Evolutionary conservation across 2,888 invertebrate genomes (phyloP), one percentile per base, ranked within the genome.

Genomic region (Germaria angustata): DNA sequence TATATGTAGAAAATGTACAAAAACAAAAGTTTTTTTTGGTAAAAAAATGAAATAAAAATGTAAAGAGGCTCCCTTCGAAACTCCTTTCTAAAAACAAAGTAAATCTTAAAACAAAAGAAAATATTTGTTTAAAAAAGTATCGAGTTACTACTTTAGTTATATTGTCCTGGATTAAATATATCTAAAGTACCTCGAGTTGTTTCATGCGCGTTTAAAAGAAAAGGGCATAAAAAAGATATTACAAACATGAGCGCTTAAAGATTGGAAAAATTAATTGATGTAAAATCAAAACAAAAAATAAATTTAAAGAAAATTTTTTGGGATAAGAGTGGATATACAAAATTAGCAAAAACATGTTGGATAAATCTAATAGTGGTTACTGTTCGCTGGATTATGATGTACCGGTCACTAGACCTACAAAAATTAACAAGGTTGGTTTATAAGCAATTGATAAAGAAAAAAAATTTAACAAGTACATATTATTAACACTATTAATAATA

Each of bases 91-190:
- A 55, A 49, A 59, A 73, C 22, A 46, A 15, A 51, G 5, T 57
- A 24, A 41, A 66, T 61, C 6, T 28, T 28, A 28, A 6, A 5
- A 66, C 11, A 8, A 20, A 55, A 61, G 20, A 9, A 68, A 49
- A 53, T 11, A 5, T 2, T 28, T 22, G 11, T 28, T 7, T 13
- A 41, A 13, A 8, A 66, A 59, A 71, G 81, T 81, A 85, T 85
- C 86, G 89, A 87, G 88, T 86, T 87, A 88, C 86, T 87, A 88
- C 86, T 88, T 87, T 86, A 87, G 86, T 86, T 88, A 89, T 89
- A 88, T 89, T 89, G 89, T 87, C 88, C 88, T 88, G 88, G 88
- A 88, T 88, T 88, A 88, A 89, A 88, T 88, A 88, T 88, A 87
- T 85, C 84, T 88, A 86, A 86, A 85, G 87, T 87, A 86, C 88